phyloP scores from a whole-genome alignment of 2,888 invertebrate species.

The Linyphia triangularis region DNA sequence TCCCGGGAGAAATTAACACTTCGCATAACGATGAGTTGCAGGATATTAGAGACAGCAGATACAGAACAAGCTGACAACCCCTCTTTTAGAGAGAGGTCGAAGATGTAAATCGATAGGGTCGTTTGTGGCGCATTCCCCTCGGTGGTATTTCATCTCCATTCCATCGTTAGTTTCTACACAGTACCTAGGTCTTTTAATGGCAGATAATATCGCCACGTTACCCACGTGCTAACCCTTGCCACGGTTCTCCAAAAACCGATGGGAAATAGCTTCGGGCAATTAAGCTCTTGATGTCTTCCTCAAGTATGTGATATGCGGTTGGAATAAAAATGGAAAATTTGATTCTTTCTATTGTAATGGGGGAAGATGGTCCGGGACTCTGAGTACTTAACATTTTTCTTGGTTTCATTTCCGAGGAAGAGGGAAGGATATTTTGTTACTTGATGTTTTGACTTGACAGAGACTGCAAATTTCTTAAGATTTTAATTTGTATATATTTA shows the following conservation, averaged over 20 bases:
- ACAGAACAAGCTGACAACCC: background rate
- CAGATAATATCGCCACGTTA: background rate
- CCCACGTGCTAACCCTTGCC: too few species aligned
- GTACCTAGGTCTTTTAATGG: background rate
- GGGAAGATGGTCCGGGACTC: too few species aligned
- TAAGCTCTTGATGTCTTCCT: background rate
- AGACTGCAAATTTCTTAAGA: too few species aligned
- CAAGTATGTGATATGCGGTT: background rate
- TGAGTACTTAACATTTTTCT: too few species aligned
- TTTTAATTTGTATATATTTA: too few species aligned
- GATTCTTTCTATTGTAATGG: background rate
- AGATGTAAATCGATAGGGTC: slow-evolving; percentile 7
- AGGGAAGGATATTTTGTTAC: too few species aligned
- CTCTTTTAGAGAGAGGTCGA: background rate
- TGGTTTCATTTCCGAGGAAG: too few species aligned
- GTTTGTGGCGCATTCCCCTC: slow-evolving; percentile 22
- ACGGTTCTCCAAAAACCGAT: slow-evolving; percentile 35
- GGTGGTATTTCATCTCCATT: slow-evolving; percentile 22
- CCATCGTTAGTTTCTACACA: background rate
- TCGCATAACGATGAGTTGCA: background rate
- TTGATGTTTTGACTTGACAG: too few species aligned
- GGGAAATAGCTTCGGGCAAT: slow-evolving; percentile 9
- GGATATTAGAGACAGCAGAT: slow-evolving; percentile 1
- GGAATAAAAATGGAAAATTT: background rate
- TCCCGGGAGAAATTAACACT: slow-evolving; percentile 32